Evolutionary conservation across 2,797 vertebrate species (phyloP), one percentile per base, ranked within the genome.

Genomic region (Tarsius wallacei): DNA sequence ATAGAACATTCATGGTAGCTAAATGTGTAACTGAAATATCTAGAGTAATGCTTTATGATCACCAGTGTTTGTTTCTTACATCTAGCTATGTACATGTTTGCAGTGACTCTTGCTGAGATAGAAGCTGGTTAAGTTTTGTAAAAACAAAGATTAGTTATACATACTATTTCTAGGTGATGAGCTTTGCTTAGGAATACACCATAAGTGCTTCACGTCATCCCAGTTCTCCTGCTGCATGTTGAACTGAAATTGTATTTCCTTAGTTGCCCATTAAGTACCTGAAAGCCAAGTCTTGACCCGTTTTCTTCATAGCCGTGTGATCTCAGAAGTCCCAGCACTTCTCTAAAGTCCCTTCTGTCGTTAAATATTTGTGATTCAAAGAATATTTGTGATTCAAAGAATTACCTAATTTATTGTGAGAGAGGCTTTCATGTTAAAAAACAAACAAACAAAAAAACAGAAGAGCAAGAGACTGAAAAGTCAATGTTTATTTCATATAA

Each of bases 31-130:
- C 53, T 71, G 31, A 90, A 85, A 93, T 92, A 68, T 71, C 47
- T 63, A 51, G 31, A n/a, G 26, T 66, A 83, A 12, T 89, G 21
- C 83, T 97, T 82, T 96, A 59, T 84, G 26, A 55, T 93, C 70
- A 64, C 17, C 47, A 80, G 0, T 91, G 21, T 77, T 90, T 82
- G 78, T 78, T 6, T 95, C 47, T 76, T 93, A 81, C 86, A 16
- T 47, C 61, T 93, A 42, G 28, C 26, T 53, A 22, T 53, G 49
- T 13, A n/a, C 4, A 7, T 91, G 26, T 33, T 94, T 78, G 93
- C 70, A 82, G 57, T 88, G 82, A 36, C n/a, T 12, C 5, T 93
- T 85, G 7, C 13, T 92, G 9, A 31, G 42, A 73, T 42, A 55
- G 47, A 84, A 96, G n/a, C 61, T 90, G 22, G 13, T 71, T 96